phyloP scores from a whole-genome alignment of 2,113 vertebrate genomes.

The Cyanistes caeruleus region DNA sequence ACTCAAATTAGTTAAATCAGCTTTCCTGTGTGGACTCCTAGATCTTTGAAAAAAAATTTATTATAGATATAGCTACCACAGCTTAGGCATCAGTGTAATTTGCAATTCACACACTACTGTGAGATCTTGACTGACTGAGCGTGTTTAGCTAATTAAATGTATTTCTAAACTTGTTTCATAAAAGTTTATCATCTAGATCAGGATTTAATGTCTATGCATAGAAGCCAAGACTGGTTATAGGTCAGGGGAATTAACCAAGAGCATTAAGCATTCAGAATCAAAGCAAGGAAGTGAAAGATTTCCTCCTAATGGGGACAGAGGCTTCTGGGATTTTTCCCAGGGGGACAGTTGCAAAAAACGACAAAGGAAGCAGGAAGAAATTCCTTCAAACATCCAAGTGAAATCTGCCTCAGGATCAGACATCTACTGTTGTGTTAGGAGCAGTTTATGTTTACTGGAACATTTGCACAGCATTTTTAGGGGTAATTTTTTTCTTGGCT shows the following conservation, averaged over 20 bases:
- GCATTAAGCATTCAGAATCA: slow-evolving; percentile 30
- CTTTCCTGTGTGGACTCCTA: background rate
- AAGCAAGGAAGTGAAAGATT: slow-evolving; percentile 51
- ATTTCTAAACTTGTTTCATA: slow-evolving; percentile 26
- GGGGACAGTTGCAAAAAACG: background rate
- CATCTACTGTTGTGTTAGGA: background rate
- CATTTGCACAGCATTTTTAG: background rate
- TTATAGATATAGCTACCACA: background rate
- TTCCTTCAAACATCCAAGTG: background rate
- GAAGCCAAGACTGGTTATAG: slow-evolving; percentile 38
- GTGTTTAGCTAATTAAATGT: background rate
- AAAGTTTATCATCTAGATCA: slow-evolving; percentile 7
- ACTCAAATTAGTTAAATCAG: background rate
- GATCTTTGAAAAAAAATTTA: background rate
- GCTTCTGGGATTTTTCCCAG: slow-evolving; percentile 34
- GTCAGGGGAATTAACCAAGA: slow-evolving; percentile 33
- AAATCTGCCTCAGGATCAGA: background rate
- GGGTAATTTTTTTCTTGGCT: background rate
- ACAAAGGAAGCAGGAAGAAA: background rate
- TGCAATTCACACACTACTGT: background rate
- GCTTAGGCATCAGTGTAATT: background rate
- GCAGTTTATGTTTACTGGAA: background rate
- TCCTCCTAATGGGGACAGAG: slow-evolving; percentile 39
- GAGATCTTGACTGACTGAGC: background rate
- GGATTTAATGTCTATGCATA: background rate